Base-by-base conservation (phyloP, 2,888 invertebrate species). In the Dynastes maya region DNA sequence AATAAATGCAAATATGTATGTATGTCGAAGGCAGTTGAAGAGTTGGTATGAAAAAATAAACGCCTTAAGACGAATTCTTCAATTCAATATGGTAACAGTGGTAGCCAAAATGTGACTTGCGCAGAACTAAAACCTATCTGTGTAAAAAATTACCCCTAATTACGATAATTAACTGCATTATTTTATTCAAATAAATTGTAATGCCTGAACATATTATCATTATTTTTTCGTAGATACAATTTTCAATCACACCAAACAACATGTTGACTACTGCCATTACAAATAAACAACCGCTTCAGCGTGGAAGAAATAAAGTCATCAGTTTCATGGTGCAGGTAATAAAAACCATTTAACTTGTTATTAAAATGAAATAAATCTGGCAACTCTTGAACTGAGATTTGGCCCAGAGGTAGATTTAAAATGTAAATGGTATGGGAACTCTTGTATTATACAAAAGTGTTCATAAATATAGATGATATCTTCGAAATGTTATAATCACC, bases 391-490 rank as follows among this genome's bases (percentile, higher is more conserved):
- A 40, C 71, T 27, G 78, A 65, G 55, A 53, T 72, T 55, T 64
- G 58, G 78, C 78, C 78, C 53, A 55, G 32, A 76, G 78, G 75
- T 63, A 70, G 78, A 76, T 76, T 79, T 79, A 63, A 79, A 79
- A 79, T 79, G 78, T 79, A 76, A 79, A 79, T 79, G 78, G 32
- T 63, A 71, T 78, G 78, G 55, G 78, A 78, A 78, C 77, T 55
- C 78, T 70, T 27, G 55, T 64, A 78, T 78, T 78, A 78, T 64
- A 72, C 49, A 65, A 78, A 78, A 72, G 71, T 16, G 70, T 78
- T 78, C 78, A 78, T 78, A 78, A 78, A 78, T 78, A 78, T 72
- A 78, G 78, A 78, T 78, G 65, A 78, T 78, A 74, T 78, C 78
- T 72, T 64, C 37, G 67, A 68, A 77, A 78, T 53, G 63, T 72